Evolutionary conservation across 1,140 invertebrate species (phyloP).

Genomic region (Sinonovacula constricta): DNA sequence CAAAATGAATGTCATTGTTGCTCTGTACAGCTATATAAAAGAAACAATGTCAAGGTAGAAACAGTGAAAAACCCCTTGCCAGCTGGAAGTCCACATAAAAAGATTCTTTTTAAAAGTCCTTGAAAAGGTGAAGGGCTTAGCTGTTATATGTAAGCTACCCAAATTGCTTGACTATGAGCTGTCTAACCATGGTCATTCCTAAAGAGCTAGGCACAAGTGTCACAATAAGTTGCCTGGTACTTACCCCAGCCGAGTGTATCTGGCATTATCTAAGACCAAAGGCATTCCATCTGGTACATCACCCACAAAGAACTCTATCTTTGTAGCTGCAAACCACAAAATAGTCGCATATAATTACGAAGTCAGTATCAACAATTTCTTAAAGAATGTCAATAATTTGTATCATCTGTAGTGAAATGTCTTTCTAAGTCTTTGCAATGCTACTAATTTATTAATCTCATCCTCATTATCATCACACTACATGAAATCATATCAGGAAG

Average conservation of each 20-base stretch:
- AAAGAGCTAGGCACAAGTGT: no score
- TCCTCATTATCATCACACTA: neutral
- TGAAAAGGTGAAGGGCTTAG: no score
- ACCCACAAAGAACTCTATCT: constrained; percentile 79
- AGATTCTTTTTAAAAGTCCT: no score
- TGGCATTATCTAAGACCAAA: constrained; percentile 74
- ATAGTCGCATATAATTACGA: constrained; percentile 10
- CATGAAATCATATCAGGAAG: neutral
- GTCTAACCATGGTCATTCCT: no score
- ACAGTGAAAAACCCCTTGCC: no score
- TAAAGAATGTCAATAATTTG: neutral
- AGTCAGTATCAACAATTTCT: neutral
- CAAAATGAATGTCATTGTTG: no score
- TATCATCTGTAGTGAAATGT: neutral
- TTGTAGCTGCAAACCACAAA: constrained; percentile 74
- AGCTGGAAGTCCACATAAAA: no score
- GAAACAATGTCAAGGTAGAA: no score
- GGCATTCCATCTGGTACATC: constrained; percentile 76
- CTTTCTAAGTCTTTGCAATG: neutral
- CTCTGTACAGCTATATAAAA: no score
- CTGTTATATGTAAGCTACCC: no score
- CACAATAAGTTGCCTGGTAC: neutral
- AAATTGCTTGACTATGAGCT: no score
- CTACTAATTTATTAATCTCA: neutral
- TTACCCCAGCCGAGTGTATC: constrained; percentile 79